A percentile compares a stretch with the other conserved stretches of the same genome.
Conservation (phyloP, 2,888 invertebrate genomes). For the Diarsia dahlii region DNA sequence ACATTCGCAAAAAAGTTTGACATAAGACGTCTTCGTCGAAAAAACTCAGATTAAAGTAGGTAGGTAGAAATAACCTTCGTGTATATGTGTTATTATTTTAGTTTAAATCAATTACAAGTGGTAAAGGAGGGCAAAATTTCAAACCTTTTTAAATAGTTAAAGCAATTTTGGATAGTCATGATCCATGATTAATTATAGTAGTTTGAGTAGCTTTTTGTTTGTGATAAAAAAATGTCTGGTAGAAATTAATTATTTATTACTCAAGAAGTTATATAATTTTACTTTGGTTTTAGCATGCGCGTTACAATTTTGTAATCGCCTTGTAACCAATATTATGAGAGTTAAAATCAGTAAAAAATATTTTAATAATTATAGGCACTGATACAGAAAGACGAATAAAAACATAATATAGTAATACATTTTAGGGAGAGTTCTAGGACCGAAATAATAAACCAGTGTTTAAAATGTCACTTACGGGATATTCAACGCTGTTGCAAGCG, state of each 20-base stretch:
- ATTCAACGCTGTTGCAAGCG: too few relatives aligned
- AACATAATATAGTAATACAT: too few relatives aligned
- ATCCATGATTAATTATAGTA: conserved; percentile 48
- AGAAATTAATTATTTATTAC: conserved; percentile 13
- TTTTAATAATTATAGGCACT: too few relatives aligned
- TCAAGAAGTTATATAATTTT: conserved; percentile 1
- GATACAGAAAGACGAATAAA: too few relatives aligned
- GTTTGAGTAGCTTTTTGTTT: conserved; percentile 44
- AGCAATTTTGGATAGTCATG: conserved; percentile 37
- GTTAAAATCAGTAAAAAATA: too few relatives aligned
- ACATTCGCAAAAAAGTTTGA: background rate
- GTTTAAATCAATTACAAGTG: background rate
- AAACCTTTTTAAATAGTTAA: conserved; percentile 21
- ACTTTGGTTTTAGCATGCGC: background rate
- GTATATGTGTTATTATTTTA: background rate
- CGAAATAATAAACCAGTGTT: too few relatives aligned
- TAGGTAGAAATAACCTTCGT: background rate
- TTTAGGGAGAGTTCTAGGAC: too few relatives aligned
- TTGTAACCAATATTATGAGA: too few relatives aligned
- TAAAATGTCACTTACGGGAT: too few relatives aligned
- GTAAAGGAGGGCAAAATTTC: background rate
- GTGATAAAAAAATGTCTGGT: conserved; percentile 30
- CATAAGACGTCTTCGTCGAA: background rate
- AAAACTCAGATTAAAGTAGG: background rate
- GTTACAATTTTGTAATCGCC: background rate